Conservation (phyloP, 2,888 invertebrate species). For the Apomyelois bistriatella region DNA sequence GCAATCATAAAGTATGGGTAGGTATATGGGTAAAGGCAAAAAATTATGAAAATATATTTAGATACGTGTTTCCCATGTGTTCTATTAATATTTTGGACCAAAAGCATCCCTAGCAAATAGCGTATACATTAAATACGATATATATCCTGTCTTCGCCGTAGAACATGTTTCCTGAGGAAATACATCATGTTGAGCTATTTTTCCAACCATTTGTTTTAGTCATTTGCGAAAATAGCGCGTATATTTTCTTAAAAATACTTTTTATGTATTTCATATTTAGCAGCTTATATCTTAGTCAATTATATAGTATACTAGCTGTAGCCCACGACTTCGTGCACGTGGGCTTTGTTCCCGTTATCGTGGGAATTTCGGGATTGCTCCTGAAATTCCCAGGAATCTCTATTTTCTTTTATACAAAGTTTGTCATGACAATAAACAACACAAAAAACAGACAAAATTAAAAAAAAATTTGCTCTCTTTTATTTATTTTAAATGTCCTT, state of each 20-base stretch:
- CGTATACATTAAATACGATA: conserved; percentile 50
- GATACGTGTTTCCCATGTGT: not conserved
- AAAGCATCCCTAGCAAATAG: conserved; percentile 49
- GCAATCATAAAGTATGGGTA: no score
- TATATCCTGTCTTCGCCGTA: conserved; percentile 54
- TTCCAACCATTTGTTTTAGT: conserved; percentile 49
- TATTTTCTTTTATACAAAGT: no score
- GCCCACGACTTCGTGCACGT: no score
- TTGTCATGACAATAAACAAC: no score
- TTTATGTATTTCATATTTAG: conserved; percentile 15
- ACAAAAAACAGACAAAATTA: no score
- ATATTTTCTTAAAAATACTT: conserved; percentile 36
- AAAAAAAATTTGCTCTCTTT: no score
- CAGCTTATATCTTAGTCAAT: not conserved
- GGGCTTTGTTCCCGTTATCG: no score
- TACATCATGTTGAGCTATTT: conserved; percentile 57
- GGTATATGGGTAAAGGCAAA: no score
- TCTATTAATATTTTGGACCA: conserved; percentile 2
- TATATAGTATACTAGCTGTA: not conserved
- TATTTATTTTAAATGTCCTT: no score
- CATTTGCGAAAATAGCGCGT: conserved; percentile 45
- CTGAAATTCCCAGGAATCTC: no score
- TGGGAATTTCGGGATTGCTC: no score
- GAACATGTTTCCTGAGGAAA: conserved; percentile 56
- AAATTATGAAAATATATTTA: no score